Evolutionary conservation across 1,140 invertebrate genomes (phyloP), one percentile per base, ranked within the genome.

Genomic region (Conus betulinus): DNA sequence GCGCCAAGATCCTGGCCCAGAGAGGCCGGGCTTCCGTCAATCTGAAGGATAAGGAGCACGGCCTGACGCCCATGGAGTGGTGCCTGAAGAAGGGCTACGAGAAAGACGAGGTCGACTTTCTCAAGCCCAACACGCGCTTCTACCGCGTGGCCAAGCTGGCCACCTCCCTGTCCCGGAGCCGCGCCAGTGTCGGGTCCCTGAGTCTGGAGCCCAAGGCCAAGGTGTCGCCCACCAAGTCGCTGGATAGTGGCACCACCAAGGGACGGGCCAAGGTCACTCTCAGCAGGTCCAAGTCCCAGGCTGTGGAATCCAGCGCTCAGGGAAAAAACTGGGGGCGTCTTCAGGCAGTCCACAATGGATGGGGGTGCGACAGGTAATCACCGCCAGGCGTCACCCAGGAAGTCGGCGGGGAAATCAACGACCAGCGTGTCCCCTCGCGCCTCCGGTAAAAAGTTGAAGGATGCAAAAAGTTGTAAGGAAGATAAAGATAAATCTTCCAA

Each of bases 21-120:
- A 93, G 94, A 85, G 94, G 94, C 17, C 92, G 92, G 57, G 94
- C 94, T 11, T 91, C 90, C 27, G 55, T 93, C 17, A 79, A 76
- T 5, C 79, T 88, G 57, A 90, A 92, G 11, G 94, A 95, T 85
- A 93, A 89, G 83, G 90, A 91, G 60, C 79, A 89, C 13, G 90
- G 91, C 23, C 27, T 90, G 74, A 92, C 91, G 76, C 89, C 92
- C 17, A 81, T 92, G 60, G 91, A 92, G 27, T 90, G 91, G 91
- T 91, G 90, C 55, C 78, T 89, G n/a, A 85, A 53, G 10, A n/a
- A 89, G 60, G 92, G 91, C 20, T 91, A 86, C 84, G 82, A 89
- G 55, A 89, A 89, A 53, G 67, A 83, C 27, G 90, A 90, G 83
- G 88, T 90, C 10, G 86, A 86, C 27, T 90, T 90, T 52, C 84